These are phyloP conservation scores for Dicentrarchus labrax DNA, from an alignment of 2,113 vertebrate species.

Conservation along the genomic window DNA sequence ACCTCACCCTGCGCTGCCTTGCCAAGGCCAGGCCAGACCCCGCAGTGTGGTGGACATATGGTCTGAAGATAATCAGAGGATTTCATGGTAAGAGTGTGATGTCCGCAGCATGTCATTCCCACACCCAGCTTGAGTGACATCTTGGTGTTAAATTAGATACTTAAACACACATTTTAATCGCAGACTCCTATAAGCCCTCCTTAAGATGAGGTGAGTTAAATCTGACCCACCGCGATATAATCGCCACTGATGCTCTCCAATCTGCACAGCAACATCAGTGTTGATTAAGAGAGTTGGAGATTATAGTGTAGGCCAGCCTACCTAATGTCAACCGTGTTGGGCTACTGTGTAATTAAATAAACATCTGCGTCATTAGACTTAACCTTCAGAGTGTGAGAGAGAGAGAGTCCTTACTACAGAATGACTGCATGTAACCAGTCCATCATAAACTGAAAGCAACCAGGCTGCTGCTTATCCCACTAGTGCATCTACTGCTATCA, in stretches of 20 bases:
- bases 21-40: constrained; percentile 88
- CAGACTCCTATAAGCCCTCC: constrained; percentile 23
- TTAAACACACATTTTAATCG: constrained; percentile 63
- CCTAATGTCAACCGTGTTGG: constrained; percentile 42
- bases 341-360: constrained; percentile 43
- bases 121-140: constrained; percentile 38
- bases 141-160: constrained; percentile 60
- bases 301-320: constrained; percentile 36
- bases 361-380: constrained; percentile 37
- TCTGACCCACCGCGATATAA: constrained; percentile 47
- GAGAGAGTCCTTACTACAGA: constrained; percentile 3
- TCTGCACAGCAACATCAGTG: constrained; percentile 45
- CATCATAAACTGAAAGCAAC: constrained; percentile 3
- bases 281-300: constrained; percentile 62
- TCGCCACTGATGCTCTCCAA: constrained; percentile 45
- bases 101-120: constrained; percentile 15
- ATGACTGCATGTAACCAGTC: constrained; percentile 10
- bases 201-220: constrained; percentile 44
- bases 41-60: constrained; percentile 89
- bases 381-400: constrained; percentile 13
- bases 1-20: constrained; percentile 88
- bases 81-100: constrained; percentile 90
- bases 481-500: not conserved
- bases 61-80: constrained; percentile 89
- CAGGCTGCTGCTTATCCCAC: not conserved